phyloP scores from a whole-genome alignment of 2,888 invertebrate species.

The Oscheius sp. region DNA sequence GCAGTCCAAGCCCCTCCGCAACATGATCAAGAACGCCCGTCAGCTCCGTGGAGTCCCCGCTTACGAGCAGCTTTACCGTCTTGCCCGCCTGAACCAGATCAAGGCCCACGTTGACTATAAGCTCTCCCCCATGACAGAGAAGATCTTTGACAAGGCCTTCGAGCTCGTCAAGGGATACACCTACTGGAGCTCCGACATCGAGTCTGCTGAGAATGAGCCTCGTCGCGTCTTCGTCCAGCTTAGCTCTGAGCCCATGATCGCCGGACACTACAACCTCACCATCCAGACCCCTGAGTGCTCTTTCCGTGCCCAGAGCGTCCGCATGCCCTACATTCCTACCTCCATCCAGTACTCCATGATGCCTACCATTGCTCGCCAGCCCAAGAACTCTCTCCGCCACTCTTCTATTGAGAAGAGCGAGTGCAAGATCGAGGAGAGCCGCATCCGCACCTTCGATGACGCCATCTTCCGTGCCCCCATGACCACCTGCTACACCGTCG shows the following conservation, averaged over 20 bases:
- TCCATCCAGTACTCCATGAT: too few relatives aligned
- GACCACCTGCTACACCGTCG: conserved; percentile 73
- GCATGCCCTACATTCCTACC: too few relatives aligned
- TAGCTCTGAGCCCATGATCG: conserved; percentile 65
- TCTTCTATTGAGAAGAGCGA: conserved; percentile 37
- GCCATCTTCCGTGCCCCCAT: conserved; percentile 64
- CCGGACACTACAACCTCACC: conserved; percentile 64
- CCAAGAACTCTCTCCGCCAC: conserved; percentile 34
- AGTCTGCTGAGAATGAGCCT: conserved; percentile 40
- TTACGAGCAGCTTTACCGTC: conserved; percentile 48
- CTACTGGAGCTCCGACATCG: conserved; percentile 50
- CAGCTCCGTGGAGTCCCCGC: conserved; percentile 43
- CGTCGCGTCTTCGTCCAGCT: conserved; percentile 50
- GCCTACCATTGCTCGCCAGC: conserved; percentile 32
- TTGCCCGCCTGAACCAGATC: conserved; percentile 54
- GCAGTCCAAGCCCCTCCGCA: conserved; percentile 48
- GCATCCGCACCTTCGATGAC: conserved; percentile 71
- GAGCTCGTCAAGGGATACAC: conserved; percentile 60
- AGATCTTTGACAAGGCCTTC: conserved; percentile 46
- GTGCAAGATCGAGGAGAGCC: conserved; percentile 50
- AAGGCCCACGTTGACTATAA: conserved; percentile 58
- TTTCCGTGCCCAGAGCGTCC: conserved; percentile 38
- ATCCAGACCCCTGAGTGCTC: conserved; percentile 58
- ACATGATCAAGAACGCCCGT: conserved; percentile 37
- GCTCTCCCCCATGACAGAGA: conserved; percentile 47